Base-by-base conservation (phyloP, 2,888 invertebrate species). In the Flexamia atlantica region DNA sequence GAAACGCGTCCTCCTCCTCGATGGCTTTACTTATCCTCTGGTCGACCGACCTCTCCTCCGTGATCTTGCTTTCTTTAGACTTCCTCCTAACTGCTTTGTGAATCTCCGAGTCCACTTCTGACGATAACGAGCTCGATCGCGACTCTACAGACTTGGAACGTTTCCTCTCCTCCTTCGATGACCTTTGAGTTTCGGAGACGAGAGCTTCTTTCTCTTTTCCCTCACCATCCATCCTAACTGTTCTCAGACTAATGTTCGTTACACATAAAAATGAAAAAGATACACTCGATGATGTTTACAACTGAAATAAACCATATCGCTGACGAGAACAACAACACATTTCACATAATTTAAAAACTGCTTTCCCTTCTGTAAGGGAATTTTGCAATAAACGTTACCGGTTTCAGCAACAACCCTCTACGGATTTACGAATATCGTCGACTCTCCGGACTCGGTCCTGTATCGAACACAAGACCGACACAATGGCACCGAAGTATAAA, bases 1-100 rank as follows among this genome's bases (percentile, higher is more conserved):
- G 40, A 60, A 84, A 84, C 23, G 84, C 84, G 25, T 84, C 82
- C 74, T 84, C 84, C 40, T 84, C 84, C 64, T 84, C 82, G 64
- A 84, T 82, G 9, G 84, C 84, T 46, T 82, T 84, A 40, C 84
- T 84, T 25, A 84, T 64, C n/a, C 82, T 72, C 32, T 60, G 64
- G 42, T 42, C 50, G 7, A 64, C 50, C 3, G 60, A 12, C 5
- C 17, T 28, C 42, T 81, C 81, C n/a, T 83, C 79, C 30, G 76
- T 28, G 23, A 76, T 76, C 14, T 42, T 53, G 30, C 70, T 46
- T 20, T 82, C 82, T 36, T 82, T 82, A 10, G 82, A 82, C 32
- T 20, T 70, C 17, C 72, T 42, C 5, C 82, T 40, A 20, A 50
- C 82, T 20, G 46, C 70, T 30, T 68, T 81, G 32, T 28, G 40